Conservation (phyloP, 1,140 invertebrate species). For the Palaemon carinicauda region DNA sequence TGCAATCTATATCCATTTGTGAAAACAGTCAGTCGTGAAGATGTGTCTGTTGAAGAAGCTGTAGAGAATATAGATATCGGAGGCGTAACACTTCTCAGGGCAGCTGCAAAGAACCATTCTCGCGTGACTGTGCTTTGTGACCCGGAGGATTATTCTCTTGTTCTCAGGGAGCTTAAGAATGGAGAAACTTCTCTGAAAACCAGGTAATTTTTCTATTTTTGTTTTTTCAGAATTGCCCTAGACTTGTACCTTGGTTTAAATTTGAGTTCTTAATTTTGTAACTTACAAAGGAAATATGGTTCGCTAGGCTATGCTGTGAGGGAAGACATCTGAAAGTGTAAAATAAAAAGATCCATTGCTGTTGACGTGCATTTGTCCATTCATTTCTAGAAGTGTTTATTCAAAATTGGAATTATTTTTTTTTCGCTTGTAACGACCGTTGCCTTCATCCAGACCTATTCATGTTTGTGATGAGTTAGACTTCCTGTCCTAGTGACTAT, state of each 20-base stretch:
- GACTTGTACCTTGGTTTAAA: background rate
- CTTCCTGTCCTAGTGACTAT: too few relatives aligned
- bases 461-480: too few relatives aligned
- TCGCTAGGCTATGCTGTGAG: background rate
- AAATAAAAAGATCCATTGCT: too few relatives aligned
- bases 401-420: too few relatives aligned
- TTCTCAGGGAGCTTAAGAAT: conserved; percentile 77
- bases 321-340: too few relatives aligned
- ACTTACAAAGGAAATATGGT: background rate
- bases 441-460: too few relatives aligned
- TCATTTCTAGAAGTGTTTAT: too few relatives aligned
- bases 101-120: conserved; percentile 97
- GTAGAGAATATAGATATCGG: conserved; percentile 97
- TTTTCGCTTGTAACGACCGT: too few relatives aligned
- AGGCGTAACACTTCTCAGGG: conserved; percentile 91
- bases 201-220: conserved; percentile 68
- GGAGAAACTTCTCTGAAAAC: conserved; percentile 77
- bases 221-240: background rate
- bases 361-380: too few relatives aligned
- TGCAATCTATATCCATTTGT: conserved; percentile 98
- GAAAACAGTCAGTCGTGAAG: conserved; percentile 82
- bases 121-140: conserved; percentile 95
- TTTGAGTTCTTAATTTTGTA: background rate
- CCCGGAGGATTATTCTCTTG: conserved; percentile 84
- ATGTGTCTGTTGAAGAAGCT: conserved; percentile 86